Percentiles rank a stretch among this genome's conserved stretches.
phyloP scores from a whole-genome alignment of 2,888 invertebrate genomes.

The Phania funesta region DNA sequence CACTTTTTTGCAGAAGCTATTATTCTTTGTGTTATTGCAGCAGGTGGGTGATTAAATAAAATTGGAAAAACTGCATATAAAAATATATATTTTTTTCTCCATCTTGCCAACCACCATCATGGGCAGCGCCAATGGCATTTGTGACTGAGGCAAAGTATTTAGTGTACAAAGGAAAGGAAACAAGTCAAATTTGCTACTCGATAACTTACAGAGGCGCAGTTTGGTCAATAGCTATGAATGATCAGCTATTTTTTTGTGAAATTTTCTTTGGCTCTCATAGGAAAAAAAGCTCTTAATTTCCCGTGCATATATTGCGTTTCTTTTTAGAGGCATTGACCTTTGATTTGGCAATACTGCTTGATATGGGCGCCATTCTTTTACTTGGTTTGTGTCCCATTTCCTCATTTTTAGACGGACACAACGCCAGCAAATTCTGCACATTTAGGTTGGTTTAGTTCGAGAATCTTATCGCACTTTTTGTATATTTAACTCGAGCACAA shows the following conservation, averaged over 20 bases:
- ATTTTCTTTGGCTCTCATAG: too few species aligned
- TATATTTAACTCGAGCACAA: too few species aligned
- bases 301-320: too few species aligned
- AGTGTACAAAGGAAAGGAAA: not conserved
- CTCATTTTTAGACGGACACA: too few species aligned
- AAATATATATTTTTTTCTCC: slow-evolving; percentile 29
- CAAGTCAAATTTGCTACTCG: not conserved
- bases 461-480: too few species aligned
- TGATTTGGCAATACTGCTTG: too few species aligned
- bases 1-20: slow-evolving; percentile 63
- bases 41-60: slow-evolving; percentile 72
- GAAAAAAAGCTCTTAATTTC: too few species aligned
- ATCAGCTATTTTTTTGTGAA: not conserved
- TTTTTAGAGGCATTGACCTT: too few species aligned
- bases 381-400: too few species aligned
- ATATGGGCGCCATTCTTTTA: too few species aligned
- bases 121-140: slow-evolving; percentile 29
- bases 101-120: slow-evolving; percentile 29
- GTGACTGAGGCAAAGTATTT: not conserved
- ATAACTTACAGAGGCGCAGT: slow-evolving; percentile 42
- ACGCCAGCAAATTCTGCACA: too few species aligned
- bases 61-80: slow-evolving; percentile 41
- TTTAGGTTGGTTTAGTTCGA: too few species aligned
- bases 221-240: not conserved
- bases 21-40: slow-evolving; percentile 63